Evolutionary conservation across 2,888 invertebrate species (phyloP).

Genomic region (Xanthia icteritia): DNA sequence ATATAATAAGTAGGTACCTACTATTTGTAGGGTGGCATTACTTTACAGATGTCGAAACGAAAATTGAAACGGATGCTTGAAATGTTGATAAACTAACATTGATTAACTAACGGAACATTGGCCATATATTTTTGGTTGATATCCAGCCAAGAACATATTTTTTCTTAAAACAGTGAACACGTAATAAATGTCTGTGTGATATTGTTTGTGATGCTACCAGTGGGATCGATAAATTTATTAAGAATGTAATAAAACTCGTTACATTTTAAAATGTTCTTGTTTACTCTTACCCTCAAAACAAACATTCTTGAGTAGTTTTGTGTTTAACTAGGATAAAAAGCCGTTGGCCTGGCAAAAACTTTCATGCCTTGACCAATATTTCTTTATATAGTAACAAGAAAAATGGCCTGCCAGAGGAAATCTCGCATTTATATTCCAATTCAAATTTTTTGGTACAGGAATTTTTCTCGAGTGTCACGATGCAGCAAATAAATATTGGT

Average conservation of each 20-base stretch:
- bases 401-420: slow-evolving; percentile 83
- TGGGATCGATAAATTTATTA: slow-evolving; percentile 56
- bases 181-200: slow-evolving; percentile 73
- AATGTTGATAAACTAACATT: slow-evolving; percentile 67
- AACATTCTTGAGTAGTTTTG: slow-evolving; percentile 34
- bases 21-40: neutral
- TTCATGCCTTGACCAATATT: slow-evolving; percentile 83
- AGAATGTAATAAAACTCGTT: slow-evolving; percentile 49
- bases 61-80: slow-evolving; percentile 17
- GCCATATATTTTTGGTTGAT: slow-evolving; percentile 70
- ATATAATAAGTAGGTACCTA: no score
- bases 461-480: slow-evolving; percentile 86
- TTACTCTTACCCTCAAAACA: slow-evolving; percentile 33
- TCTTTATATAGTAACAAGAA: slow-evolving; percentile 86
- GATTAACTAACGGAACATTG: slow-evolving; percentile 63
- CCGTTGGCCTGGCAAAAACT: slow-evolving; percentile 55
- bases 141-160: slow-evolving; percentile 69
- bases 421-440: slow-evolving; percentile 83
- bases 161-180: slow-evolving; percentile 68
- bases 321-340: slow-evolving; percentile 43
- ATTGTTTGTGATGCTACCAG: slow-evolving; percentile 63
- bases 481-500: slow-evolving; percentile 88
- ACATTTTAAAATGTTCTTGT: slow-evolving; percentile 36
- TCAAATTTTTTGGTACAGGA: slow-evolving; percentile 86
- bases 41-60: slow-evolving; percentile 3